phyloP scores from a whole-genome alignment of 53 echinoderm and acorn worm genomes.

The Mesocentrotus franciscanus region DNA sequence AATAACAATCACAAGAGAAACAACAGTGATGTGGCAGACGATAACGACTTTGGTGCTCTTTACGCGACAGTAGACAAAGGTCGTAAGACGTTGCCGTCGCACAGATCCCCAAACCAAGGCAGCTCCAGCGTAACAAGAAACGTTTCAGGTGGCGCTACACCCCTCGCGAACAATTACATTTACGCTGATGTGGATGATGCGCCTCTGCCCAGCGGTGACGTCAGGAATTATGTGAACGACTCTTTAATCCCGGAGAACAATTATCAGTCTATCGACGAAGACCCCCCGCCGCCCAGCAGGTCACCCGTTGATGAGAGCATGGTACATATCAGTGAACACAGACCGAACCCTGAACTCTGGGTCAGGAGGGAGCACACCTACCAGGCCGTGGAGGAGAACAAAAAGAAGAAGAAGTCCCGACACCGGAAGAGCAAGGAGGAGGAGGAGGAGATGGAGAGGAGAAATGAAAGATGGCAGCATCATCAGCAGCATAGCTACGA shows the following conservation, averaged over 20 bases:
- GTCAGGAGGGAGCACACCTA: slow-evolving; percentile 84
- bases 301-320: slow-evolving; percentile 73
- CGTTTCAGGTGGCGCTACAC: not conserved
- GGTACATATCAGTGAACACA: slow-evolving; percentile 69
- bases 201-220: not conserved
- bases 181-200: slow-evolving; percentile 61
- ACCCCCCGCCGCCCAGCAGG: slow-evolving; percentile 21
- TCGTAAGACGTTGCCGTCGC: slow-evolving; percentile 60
- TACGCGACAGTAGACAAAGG: slow-evolving; percentile 84
- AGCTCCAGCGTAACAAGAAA: not conserved
- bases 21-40: slow-evolving; percentile 40
- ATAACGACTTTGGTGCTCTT: slow-evolving; percentile 65
- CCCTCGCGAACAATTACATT: slow-evolving; percentile 2
- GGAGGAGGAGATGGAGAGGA: not conserved
- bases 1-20: slow-evolving; percentile 75
- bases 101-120: not conserved
- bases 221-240: slow-evolving; percentile 30
- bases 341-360: slow-evolving; percentile 67
- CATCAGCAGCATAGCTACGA: slow-evolving; percentile 54
- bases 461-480: slow-evolving; percentile 5
- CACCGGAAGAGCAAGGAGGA: slow-evolving; percentile 14
- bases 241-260: slow-evolving; percentile 52
- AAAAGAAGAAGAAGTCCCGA: slow-evolving; percentile 15
- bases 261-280: slow-evolving; percentile 75
- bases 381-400: slow-evolving; percentile 73